Evolutionary conservation across 2,888 invertebrate species (phyloP).

Genomic region (Perdita meconis): DNA sequence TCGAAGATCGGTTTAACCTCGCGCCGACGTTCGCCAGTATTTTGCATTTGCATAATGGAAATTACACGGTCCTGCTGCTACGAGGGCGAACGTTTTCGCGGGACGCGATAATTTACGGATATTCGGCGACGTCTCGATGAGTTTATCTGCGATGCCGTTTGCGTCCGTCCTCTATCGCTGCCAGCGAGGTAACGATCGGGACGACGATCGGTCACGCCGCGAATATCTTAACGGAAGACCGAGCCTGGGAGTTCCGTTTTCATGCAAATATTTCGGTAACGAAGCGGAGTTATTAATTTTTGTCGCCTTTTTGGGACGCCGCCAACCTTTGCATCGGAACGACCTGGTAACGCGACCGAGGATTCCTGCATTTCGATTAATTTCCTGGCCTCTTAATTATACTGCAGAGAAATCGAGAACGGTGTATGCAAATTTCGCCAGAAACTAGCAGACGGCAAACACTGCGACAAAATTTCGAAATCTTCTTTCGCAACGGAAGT

Average conservation of each 20-base stretch:
- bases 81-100: conserved; percentile 27
- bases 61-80: conserved; percentile 34
- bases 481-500: too few relatives aligned
- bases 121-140: conserved; percentile 40
- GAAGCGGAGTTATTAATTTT: conserved; percentile 8
- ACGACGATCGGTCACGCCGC: not conserved
- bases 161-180: not conserved
- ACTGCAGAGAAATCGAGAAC: too few relatives aligned
- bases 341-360: not conserved
- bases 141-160: conserved; percentile 27
- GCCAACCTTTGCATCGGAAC: not conserved
- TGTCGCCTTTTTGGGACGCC: not conserved
- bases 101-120: conserved; percentile 47
- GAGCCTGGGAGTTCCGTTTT: not conserved
- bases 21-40: conserved; percentile 63
- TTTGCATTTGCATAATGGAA: conserved; percentile 70
- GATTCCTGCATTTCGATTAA: too few relatives aligned
- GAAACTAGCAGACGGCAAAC: too few relatives aligned
- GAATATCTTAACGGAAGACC: not conserved
- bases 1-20: conserved; percentile 63
- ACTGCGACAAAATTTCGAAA: too few relatives aligned
- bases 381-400: too few relatives aligned
- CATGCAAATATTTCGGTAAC: conserved; percentile 4
- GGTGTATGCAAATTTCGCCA: not conserved
- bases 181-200: not conserved